Conservation (phyloP, 2,888 invertebrate species). For the Strigamia maritima region DNA sequence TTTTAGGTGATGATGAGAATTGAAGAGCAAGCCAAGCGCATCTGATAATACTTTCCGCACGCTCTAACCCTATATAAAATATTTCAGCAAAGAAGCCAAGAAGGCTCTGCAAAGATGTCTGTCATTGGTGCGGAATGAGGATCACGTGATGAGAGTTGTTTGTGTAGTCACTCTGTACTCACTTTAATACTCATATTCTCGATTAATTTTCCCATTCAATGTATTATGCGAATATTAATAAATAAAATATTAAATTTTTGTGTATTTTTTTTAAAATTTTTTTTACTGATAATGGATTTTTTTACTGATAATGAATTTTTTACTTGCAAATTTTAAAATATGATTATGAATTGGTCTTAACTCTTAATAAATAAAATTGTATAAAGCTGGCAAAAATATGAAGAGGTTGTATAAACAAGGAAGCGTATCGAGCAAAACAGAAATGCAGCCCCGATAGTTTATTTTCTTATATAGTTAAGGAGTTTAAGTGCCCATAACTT, state of each 20-base stretch:
- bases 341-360: neutral
- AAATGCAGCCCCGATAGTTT: neutral
- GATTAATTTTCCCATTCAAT: neutral
- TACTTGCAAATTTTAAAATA: no score
- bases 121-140: constrained; percentile 13
- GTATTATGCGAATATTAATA: neutral
- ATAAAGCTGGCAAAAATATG: neutral
- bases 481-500: neutral
- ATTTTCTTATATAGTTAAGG: constrained; percentile 6
- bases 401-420: neutral
- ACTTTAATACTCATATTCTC: neutral
- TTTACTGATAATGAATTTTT: no score
- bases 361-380: neutral
- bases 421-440: neutral
- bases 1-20: neutral
- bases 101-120: constrained; percentile 6
- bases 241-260: neutral
- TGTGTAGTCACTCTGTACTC: neutral
- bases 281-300: no score
- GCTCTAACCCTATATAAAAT: constrained; percentile 31
- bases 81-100: constrained; percentile 20
- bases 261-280: neutral
- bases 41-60: constrained; percentile 15
- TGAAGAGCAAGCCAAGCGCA: constrained; percentile 7
- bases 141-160: constrained; percentile 17